A percentile compares a stretch with the other conserved stretches of the same genome.
phyloP scores from a whole-genome alignment of 1,140 invertebrate species.

The Drosophila murphyi region DNA sequence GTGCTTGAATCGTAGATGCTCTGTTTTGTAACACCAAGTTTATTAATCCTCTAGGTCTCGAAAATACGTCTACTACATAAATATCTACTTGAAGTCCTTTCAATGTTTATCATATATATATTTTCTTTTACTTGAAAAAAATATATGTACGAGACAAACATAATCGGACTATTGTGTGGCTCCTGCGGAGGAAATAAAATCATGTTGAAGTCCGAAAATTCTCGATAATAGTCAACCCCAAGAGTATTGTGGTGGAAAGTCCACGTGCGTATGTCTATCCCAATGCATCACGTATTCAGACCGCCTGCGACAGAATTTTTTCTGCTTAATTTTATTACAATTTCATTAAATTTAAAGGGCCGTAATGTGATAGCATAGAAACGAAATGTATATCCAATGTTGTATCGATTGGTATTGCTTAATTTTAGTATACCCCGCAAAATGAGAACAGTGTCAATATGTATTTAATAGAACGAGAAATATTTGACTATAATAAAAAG shows the following conservation, averaged over 20 bases:
- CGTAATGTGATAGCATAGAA: background rate
- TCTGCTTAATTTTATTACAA: conserved; percentile 1
- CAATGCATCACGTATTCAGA: conserved; percentile 4
- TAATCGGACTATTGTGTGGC: background rate
- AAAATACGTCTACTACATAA: too few relatives aligned
- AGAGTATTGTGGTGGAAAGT: background rate
- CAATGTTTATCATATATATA: too few relatives aligned
- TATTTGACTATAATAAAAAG: too few relatives aligned
- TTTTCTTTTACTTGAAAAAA: too few relatives aligned
- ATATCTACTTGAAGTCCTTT: too few relatives aligned
- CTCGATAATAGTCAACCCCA: background rate
- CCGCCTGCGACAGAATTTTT: background rate
- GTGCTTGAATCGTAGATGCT: background rate
- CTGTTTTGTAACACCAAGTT: background rate
- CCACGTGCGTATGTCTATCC: conserved; percentile 10
- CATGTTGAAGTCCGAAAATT: background rate
- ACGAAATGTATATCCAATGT: background rate
- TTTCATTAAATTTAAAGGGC: conserved; percentile 4
- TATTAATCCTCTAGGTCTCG: too few relatives aligned
- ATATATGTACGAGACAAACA: too few relatives aligned
- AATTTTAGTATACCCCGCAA: background rate
- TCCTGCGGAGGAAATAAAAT: background rate
- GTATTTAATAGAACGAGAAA: background rate
- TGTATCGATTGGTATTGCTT: background rate
- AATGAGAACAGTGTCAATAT: background rate